Base-by-base conservation (phyloP, 1,140 invertebrate species). In the Plectrocnemia conspersa region DNA sequence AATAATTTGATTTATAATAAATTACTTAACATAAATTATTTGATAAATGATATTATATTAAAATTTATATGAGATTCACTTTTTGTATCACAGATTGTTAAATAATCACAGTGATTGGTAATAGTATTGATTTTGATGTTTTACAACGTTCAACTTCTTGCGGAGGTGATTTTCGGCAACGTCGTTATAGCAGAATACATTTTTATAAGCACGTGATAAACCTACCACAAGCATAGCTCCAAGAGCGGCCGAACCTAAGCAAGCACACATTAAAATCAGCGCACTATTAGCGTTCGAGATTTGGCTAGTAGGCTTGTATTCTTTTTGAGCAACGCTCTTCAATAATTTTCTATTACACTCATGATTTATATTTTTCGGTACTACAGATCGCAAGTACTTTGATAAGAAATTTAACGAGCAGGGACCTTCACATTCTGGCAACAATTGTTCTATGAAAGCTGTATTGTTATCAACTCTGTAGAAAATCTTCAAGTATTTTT, bases 151-250 rank as follows among this genome's bases (percentile, higher is more conserved):
- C n/a, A n/a, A n/a, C n/a, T n/a, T n/a, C n/a, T n/a, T n/a, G n/a
- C n/a, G n/a, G n/a, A n/a, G n/a, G n/a, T n/a, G n/a, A n/a, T n/a
- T n/a, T n/a, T n/a, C n/a, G n/a, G n/a, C n/a, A n/a, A n/a, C n/a
- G n/a, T n/a, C n/a, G n/a, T n/a, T n/a, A n/a, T n/a, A n/a, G n/a
- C n/a, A n/a, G n/a, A n/a, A n/a, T n/a, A n/a, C n/a, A n/a, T n/a
- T n/a, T n/a, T n/a, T n/a, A n/a, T n/a, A n/a, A n/a, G n/a, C n/a
- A n/a, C n/a, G n/a, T n/a, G n/a, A n/a, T n/a, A n/a, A n/a, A n/a
- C n/a, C n/a, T n/a, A n/a, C n/a, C n/a, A n/a, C n/a, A n/a, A 55
- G 19, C 9, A 59, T 16, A 3, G 52, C 57, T 6, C 45, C 57
- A 10, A 52, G 3, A 29, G 27, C 36, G 2, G 41, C 40, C 11